Evolutionary conservation across 2,113 vertebrate genomes (phyloP).

Genomic region (Lagopus leucura): DNA sequence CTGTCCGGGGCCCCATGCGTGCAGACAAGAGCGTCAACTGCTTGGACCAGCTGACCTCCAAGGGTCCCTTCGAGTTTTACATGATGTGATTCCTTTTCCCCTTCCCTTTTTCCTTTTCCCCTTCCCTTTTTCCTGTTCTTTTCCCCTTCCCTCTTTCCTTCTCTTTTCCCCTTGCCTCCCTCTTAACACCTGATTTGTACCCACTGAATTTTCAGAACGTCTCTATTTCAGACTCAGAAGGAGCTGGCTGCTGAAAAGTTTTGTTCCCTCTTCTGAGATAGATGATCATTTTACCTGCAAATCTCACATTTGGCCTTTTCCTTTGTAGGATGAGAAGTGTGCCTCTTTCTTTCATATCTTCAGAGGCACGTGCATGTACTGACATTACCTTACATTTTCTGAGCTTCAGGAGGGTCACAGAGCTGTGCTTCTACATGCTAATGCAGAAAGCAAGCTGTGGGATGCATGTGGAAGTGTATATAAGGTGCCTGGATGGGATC

Average conservation of each 20-base stretch:
- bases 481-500: not conserved
- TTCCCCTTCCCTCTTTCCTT: not conserved
- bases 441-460: not conserved
- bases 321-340: not conserved
- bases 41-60: not conserved
- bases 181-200: rapidly evolving
- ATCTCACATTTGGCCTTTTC: rapidly evolving
- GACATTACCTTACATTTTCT: not conserved
- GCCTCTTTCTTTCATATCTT: not conserved
- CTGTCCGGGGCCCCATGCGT: rapidly evolving
- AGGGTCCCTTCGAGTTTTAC: not conserved
- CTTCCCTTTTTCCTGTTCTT: not conserved
- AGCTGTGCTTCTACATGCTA: not conserved
- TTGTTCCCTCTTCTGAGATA: not conserved
- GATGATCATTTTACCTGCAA: not conserved
- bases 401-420: not conserved
- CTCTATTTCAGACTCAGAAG: not conserved
- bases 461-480: not conserved
- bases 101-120: not conserved
- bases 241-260: not conserved
- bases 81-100: not conserved
- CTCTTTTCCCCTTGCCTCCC: not conserved
- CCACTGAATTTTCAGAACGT: rapidly evolving
- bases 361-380: rapidly evolving
- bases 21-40: rapidly evolving